Conservation (phyloP, 2,888 invertebrate genomes). For the Eulithis testata region DNA sequence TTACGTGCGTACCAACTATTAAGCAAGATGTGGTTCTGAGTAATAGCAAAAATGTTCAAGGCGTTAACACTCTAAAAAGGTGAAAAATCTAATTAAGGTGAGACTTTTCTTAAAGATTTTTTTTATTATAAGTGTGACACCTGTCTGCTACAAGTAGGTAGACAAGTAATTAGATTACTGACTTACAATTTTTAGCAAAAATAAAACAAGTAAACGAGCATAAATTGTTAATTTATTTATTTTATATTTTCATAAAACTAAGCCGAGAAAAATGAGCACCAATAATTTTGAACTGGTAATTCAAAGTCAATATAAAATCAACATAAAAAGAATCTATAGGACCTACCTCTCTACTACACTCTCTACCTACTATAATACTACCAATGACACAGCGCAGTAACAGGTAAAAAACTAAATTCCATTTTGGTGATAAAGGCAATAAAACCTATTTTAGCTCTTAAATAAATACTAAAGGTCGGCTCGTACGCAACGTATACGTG, state of each 20-base stretch:
- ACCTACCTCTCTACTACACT: no score
- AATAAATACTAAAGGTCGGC: background rate
- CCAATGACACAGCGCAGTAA: no score
- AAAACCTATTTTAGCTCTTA: slow-evolving; percentile 7
- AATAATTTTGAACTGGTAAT: slow-evolving; percentile 22
- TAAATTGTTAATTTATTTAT: slow-evolving; percentile 18
- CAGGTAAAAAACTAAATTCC: no score
- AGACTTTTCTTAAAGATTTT: slow-evolving; percentile 8
- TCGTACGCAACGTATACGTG: background rate
- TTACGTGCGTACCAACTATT: slow-evolving; percentile 6
- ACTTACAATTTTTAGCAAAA: slow-evolving; percentile 9
- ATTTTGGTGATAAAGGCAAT: no score
- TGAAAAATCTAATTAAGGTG: slow-evolving; percentile 27
- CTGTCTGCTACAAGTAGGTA: slow-evolving; percentile 15
- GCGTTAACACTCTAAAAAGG: slow-evolving; percentile 15
- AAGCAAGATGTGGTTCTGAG: slow-evolving; percentile 4
- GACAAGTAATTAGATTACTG: slow-evolving; percentile 9
- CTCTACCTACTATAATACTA: no score
- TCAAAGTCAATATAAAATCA: slow-evolving; percentile 17
- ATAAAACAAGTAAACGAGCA: slow-evolving; percentile 4
- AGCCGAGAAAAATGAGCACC: background rate
- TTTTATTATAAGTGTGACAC: slow-evolving; percentile 8
- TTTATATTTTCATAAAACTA: slow-evolving; percentile 25
- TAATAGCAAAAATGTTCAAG: slow-evolving; percentile 14
- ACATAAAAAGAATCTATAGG: no score